Base-by-base conservation (phyloP, 2,888 invertebrate genomes). In the Drosophila phalerata region DNA sequence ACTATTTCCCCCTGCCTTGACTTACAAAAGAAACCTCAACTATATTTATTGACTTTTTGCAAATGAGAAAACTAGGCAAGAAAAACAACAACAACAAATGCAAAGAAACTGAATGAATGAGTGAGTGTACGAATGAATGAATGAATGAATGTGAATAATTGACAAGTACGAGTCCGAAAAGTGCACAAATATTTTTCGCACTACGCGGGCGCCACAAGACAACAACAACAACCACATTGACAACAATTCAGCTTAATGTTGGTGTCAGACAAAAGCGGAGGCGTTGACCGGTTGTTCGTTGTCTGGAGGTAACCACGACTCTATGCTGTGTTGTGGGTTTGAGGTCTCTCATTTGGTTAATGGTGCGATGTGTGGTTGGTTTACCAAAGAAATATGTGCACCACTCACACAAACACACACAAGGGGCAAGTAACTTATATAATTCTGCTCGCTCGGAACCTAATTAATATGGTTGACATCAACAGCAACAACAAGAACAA, bases 391-490 rank as follows among this genome's bases (percentile, higher is more conserved):
- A 67, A 74, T 77, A 63, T 73, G 66, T 45, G 52, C 63, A 73
- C 28, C 19, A 22, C n/a, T 22, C 28, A 4, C 28, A 28, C 5
- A 1, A 8, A 22, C 25, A 28, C n/a, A 45, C 25, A 47, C 51
- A 22, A 2, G 38, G 58, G 48, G 48, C 48, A 38, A 25, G 48
- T 49, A 22, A 58, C 45, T 80, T 83, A 81, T 82, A 79, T 73
- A 81, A 84, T 66, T 25, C 45, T 45, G 51, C 55, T 55, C 22
- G 34, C 48, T 53, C 32, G 75, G 45, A 72, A 76, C 68, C 65
- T 86, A 86, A 86, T 81, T 84, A 81, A 81, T 80, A 79, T 69
- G 60, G 48, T 45, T 57, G 42, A 32, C 58, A 72, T 55, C 67
- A 64, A 45, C 62, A 42, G 47, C 30, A 52, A 30, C 48, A 34